A percentile compares a stretch with the other conserved stretches of the same genome.
phyloP scores from a whole-genome alignment of 2,888 invertebrate genomes.

The Plebejus argus region DNA sequence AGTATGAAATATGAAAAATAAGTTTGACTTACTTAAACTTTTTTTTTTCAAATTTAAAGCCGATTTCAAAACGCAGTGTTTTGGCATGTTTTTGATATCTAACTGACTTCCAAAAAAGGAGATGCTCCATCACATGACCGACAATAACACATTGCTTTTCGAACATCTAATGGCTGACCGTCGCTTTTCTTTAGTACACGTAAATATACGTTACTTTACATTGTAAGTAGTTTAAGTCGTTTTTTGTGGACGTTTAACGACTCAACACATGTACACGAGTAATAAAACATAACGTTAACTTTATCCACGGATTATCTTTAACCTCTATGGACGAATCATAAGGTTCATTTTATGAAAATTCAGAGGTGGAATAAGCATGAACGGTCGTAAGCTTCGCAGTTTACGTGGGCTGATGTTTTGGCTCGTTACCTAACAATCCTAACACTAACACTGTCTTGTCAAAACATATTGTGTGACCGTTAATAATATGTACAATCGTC shows the following conservation, averaged over 20 bases:
- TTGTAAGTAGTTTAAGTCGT: constrained; percentile 3
- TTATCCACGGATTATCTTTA: not conserved
- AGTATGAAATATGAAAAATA: too few species aligned
- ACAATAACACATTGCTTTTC: not conserved
- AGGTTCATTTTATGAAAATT: not conserved
- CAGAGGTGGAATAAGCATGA: not conserved
- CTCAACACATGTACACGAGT: constrained; percentile 13
- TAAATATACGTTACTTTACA: constrained; percentile 9
- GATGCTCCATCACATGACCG: not conserved
- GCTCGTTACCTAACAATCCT: not conserved
- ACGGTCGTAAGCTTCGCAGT: not conserved
- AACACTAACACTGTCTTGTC: constrained; percentile 21
- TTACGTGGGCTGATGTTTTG: constrained; percentile 13
- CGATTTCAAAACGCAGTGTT: too few species aligned
- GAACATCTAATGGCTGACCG: not conserved
- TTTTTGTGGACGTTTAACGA: constrained; percentile 23
- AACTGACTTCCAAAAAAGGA: not conserved
- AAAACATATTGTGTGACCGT: constrained; percentile 10
- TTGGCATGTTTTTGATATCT: not conserved
- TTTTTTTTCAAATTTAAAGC: too few species aligned
- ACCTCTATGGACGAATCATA: not conserved
- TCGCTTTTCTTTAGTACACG: too few species aligned
- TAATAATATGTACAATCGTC: not conserved
- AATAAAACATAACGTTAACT: constrained; percentile 11
- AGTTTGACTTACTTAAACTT: too few species aligned